These are phyloP conservation scores for Drosophila falleni DNA, from an alignment of 2,888 invertebrate genomes.

Conservation along the genomic window DNA sequence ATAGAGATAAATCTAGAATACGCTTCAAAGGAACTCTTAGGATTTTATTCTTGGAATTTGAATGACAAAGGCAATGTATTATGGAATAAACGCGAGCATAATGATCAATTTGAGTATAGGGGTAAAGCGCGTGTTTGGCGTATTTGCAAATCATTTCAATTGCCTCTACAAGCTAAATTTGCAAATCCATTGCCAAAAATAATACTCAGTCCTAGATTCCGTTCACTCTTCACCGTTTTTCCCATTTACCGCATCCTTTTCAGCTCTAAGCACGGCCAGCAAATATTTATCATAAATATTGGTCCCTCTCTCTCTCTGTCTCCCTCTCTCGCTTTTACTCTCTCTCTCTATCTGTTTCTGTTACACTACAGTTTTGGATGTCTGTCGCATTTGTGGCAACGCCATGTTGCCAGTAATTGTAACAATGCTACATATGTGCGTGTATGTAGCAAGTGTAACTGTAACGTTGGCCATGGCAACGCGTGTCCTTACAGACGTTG, in stretches of 20 bases:
- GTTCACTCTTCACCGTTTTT: background rate
- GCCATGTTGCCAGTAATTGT: slow-evolving; percentile 51
- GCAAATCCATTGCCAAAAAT: slow-evolving; percentile 32
- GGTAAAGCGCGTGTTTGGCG: background rate
- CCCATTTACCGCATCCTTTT: slow-evolving; percentile 10
- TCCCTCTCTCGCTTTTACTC: background rate
- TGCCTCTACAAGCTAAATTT: slow-evolving; percentile 32
- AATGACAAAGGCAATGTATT: slow-evolving; percentile 19
- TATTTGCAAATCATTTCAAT: slow-evolving; percentile 42
- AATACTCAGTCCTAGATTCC: slow-evolving; percentile 1
- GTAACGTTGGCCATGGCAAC: slow-evolving; percentile 16
- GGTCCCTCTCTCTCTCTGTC: background rate
- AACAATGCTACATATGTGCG: slow-evolving; percentile 13
- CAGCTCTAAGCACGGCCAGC: slow-evolving; percentile 15
- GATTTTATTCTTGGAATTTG: slow-evolving; percentile 10
- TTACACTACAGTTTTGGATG: slow-evolving; percentile 25
- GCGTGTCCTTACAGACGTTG: slow-evolving; percentile 29
- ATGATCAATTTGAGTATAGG: background rate
- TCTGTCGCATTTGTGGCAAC: slow-evolving; percentile 48
- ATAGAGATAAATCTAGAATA: slow-evolving; percentile 1
- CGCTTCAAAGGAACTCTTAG: background rate
- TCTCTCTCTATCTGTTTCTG: background rate
- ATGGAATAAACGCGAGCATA: background rate
- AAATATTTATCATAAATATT: slow-evolving; percentile 64
- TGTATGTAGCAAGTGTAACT: slow-evolving; percentile 18